These are phyloP conservation scores for Dendroctonus valens DNA, from an alignment of 1,140 invertebrate species.

Conservation along the genomic window DNA sequence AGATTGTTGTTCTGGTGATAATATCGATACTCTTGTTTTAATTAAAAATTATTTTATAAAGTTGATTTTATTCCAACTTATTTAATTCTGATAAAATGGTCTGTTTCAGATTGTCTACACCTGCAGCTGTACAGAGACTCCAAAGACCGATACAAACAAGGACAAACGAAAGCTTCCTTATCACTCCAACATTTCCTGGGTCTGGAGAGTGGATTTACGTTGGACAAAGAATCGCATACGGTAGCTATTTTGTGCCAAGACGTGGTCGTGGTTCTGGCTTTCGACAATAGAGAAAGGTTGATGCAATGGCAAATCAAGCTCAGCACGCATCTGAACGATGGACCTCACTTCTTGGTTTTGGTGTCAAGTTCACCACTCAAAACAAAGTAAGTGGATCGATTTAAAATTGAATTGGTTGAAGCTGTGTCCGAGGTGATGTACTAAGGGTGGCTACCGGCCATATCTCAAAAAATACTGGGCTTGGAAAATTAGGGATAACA, in stretches of 20 bases:
- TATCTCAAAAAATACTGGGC: too few species aligned
- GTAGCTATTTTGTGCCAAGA: conserved; percentile 91
- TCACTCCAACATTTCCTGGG: conserved; percentile 84
- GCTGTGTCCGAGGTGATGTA: neutral
- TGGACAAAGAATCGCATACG: conserved; percentile 90
- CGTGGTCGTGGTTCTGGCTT: conserved; percentile 82
- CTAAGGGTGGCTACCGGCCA: too few species aligned
- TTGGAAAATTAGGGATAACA: too few species aligned
- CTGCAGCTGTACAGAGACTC: conserved; percentile 86
- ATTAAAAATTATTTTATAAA: too few species aligned
- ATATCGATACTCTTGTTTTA: too few species aligned
- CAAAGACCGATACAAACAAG: conserved; percentile 84
- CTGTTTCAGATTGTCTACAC: conserved; percentile 83
- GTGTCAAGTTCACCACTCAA: conserved; percentile 72
- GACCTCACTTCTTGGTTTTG: conserved; percentile 77
- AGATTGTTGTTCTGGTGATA: too few species aligned
- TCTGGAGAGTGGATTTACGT: conserved; percentile 81
- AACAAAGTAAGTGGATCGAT: conserved; percentile 30
- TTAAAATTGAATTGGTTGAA: neutral
- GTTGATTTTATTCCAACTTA: too few species aligned
- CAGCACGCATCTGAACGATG: conserved; percentile 76
- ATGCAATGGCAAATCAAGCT: conserved; percentile 89
- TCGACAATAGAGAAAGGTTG: conserved; percentile 82
- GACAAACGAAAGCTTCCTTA: conserved; percentile 81
- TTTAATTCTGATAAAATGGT: neutral